phyloP scores from a whole-genome alignment of 1,140 invertebrate genomes.

The Adoxophyes honmai region DNA sequence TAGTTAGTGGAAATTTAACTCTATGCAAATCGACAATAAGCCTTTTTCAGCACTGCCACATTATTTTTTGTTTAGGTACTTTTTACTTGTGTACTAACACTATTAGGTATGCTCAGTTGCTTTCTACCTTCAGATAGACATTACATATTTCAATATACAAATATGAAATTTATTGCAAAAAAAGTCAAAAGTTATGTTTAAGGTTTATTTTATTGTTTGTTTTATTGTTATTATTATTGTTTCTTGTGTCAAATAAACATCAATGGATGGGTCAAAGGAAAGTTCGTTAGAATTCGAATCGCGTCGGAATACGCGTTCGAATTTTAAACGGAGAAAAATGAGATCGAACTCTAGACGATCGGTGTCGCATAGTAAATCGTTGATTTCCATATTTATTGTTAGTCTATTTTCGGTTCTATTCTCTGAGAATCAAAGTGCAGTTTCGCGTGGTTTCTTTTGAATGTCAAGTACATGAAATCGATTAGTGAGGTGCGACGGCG shows the following conservation, averaged over 20 bases:
- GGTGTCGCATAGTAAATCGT: conserved; percentile 27
- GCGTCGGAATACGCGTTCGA: conserved; percentile 35
- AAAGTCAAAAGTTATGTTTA: no score
- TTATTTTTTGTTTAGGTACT: not conserved
- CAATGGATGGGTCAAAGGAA: not conserved
- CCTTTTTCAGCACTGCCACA: not conserved
- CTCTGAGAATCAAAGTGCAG: conserved; percentile 8
- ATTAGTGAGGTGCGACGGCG: conserved; percentile 42
- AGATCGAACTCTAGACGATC: conserved; percentile 32
- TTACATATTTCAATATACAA: no score
- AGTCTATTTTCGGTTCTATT: conserved; percentile 29
- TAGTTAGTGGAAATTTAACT: conserved; percentile 7
- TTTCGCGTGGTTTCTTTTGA: conserved; percentile 27
- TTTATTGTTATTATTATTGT: no score
- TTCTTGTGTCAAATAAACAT: not conserved
- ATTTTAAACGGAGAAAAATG: conserved; percentile 53
- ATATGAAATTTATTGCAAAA: no score
- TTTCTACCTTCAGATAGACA: no score
- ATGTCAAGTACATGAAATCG: conserved; percentile 72
- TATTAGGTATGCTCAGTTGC: conserved; percentile 26
- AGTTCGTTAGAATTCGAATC: conserved; percentile 39
- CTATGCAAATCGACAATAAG: conserved; percentile 17
- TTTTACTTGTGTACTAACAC: conserved; percentile 17
- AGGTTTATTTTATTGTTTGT: no score
- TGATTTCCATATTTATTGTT: conserved; percentile 30